Percentiles rank a stretch among this genome's conserved stretches.
phyloP scores from a whole-genome alignment of 2,888 invertebrate species.

The Ctenicera cuprea region DNA sequence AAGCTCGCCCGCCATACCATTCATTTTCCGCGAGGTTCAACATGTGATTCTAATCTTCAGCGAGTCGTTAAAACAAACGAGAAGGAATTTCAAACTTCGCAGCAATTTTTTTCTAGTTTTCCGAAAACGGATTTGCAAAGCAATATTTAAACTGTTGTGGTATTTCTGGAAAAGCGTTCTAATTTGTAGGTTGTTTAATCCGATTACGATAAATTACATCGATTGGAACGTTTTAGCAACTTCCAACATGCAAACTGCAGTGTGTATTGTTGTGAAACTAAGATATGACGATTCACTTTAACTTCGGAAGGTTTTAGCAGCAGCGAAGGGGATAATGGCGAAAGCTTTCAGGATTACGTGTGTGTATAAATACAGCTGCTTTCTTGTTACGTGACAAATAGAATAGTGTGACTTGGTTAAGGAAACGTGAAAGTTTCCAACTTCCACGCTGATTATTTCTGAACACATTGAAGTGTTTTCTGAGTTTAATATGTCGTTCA shows the following conservation, averaged over 20 bases:
- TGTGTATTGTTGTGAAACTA: constrained; percentile 10
- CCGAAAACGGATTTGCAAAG: not conserved
- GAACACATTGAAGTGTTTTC: no score
- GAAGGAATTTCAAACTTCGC: not conserved
- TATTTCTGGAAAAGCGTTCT: not conserved
- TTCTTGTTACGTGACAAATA: constrained; percentile 26
- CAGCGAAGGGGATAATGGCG: constrained; percentile 16
- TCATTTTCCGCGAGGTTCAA: constrained; percentile 6
- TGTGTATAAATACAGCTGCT: constrained; percentile 24
- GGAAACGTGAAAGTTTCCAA: constrained; percentile 9
- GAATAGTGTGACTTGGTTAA: not conserved
- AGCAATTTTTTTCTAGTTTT: not conserved
- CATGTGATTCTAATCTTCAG: constrained; percentile 17
- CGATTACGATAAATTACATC: not conserved
- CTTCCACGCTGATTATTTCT: constrained; percentile 8
- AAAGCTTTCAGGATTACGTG: constrained; percentile 23
- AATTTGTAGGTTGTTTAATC: not conserved
- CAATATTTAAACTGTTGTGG: not conserved
- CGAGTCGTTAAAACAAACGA: constrained; percentile 3
- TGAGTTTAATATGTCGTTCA: no score
- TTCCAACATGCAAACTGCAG: not conserved
- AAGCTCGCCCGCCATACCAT: no score
- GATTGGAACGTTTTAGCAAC: not conserved
- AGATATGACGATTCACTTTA: constrained; percentile 16
- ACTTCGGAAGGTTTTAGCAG: not conserved